Percentiles rank a stretch among this genome's conserved stretches.
Evolutionary conservation across 2,113 vertebrate species (phyloP).

Genomic region (Scortum barcoo): DNA sequence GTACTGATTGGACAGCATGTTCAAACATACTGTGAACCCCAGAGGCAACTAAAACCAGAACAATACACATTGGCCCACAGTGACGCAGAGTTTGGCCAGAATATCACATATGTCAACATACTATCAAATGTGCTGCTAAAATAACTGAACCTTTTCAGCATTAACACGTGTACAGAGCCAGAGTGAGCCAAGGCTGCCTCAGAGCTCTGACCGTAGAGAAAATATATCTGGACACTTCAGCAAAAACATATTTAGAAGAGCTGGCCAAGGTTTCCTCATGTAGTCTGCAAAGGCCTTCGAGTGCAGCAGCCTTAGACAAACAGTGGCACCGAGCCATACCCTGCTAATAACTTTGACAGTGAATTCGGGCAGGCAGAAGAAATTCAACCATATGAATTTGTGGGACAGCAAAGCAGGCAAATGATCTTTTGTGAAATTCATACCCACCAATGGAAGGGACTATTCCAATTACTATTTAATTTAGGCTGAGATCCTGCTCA

Average conservation of each 20-base stretch:
- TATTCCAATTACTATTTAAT: conserved; percentile 66
- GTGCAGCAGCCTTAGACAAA: conserved; percentile 76
- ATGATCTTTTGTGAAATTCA: conserved; percentile 73
- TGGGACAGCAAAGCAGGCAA: conserved; percentile 63
- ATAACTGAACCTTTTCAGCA: conserved; percentile 73
- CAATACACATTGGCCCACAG: conserved; percentile 53
- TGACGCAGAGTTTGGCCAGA: conserved; percentile 64
- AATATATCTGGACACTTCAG: conserved; percentile 77
- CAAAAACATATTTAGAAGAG: conserved; percentile 75
- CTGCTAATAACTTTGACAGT: conserved; percentile 71
- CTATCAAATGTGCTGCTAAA: conserved; percentile 76
- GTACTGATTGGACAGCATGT: conserved; percentile 52
- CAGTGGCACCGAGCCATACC: conserved; percentile 73
- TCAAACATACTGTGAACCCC: conserved; percentile 54
- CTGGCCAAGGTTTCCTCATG: conserved; percentile 71
- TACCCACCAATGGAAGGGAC: conserved; percentile 61
- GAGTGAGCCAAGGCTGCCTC: conserved; percentile 69
- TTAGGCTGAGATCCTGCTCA: conserved; percentile 57
- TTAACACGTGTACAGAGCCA: conserved; percentile 71
- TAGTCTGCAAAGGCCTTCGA: conserved; percentile 70
- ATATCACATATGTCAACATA: conserved; percentile 76
- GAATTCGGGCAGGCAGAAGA: conserved; percentile 59
- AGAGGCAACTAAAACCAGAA: conserved; percentile 60
- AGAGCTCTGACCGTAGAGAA: conserved; percentile 65
- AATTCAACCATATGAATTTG: conserved; percentile 64